Conservation (phyloP, 2,113 vertebrate genomes). For the Phoxinus phoxinus region DNA sequence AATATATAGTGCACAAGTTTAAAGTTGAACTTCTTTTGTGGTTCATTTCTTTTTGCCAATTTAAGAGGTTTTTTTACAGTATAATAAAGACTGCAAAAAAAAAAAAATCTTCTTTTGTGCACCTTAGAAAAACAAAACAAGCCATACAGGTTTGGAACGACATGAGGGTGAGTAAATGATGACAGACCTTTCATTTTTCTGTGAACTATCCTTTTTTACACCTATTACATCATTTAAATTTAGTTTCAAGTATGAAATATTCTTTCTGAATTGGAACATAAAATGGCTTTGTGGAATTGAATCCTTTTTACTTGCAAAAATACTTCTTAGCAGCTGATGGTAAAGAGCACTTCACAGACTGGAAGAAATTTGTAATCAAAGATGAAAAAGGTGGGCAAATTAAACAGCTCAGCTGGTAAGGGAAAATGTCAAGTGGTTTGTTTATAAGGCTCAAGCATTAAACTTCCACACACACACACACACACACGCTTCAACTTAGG, state of each 20-base stretch:
- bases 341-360: slow-evolving; percentile 13
- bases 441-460: neutral
- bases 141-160: no score
- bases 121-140: neutral
- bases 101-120: neutral
- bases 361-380: slow-evolving; percentile 23
- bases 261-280: neutral
- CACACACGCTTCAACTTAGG: neutral
- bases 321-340: neutral
- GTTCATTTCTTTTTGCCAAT: neutral
- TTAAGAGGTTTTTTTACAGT: neutral
- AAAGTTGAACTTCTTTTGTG: neutral
- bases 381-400: slow-evolving; percentile 4
- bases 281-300: neutral
- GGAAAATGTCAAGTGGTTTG: slow-evolving; percentile 35
- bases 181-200: no score
- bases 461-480: neutral
- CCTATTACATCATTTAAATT: no score
- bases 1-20: no score
- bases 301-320: neutral
- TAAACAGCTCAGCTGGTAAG: neutral
- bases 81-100: neutral
- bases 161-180: no score
- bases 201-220: no score
- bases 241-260: neutral